A percentile compares a stretch with the other conserved stretches of the same genome.
Evolutionary conservation across 1,140 invertebrate species (phyloP).

Genomic region (Carposina sasakii): DNA sequence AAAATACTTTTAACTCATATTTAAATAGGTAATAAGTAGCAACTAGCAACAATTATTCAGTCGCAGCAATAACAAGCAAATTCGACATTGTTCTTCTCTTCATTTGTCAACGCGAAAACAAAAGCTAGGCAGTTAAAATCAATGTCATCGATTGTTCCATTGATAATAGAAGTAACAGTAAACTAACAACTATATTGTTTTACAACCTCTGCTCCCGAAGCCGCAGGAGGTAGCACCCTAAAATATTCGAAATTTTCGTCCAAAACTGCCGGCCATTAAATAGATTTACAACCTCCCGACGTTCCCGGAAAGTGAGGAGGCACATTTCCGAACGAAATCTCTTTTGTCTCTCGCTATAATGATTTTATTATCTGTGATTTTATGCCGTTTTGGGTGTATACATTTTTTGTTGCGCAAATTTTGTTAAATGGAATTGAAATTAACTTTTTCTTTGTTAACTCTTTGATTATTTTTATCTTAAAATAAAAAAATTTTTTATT

Average conservation of each 20-base stretch:
- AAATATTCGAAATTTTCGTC: slow-evolving; percentile 40
- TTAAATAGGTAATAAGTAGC: no score
- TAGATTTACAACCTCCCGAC: slow-evolving; percentile 56
- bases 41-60: no score
- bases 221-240: slow-evolving; percentile 57
- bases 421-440: no score
- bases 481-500: no score
- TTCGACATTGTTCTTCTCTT: slow-evolving; percentile 37
- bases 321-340: slow-evolving; percentile 23
- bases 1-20: no score
- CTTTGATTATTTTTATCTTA: no score
- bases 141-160: slow-evolving; percentile 38
- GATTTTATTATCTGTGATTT: neutral
- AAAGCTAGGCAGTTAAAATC: slow-evolving; percentile 34
- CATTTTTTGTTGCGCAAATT: slow-evolving; percentile 37
- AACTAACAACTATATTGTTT: slow-evolving; percentile 59
- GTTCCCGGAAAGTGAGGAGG: slow-evolving; percentile 48
- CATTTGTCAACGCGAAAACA: slow-evolving; percentile 58
- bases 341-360: slow-evolving; percentile 11
- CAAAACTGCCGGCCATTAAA: slow-evolving; percentile 50
- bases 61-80: slow-evolving; percentile 14
- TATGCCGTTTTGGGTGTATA: slow-evolving; percentile 29
- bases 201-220: slow-evolving; percentile 51
- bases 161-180: slow-evolving; percentile 48
- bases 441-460: no score